Evolutionary conservation across 2,113 vertebrate species (phyloP).

Genomic region (Promerops cafer): DNA sequence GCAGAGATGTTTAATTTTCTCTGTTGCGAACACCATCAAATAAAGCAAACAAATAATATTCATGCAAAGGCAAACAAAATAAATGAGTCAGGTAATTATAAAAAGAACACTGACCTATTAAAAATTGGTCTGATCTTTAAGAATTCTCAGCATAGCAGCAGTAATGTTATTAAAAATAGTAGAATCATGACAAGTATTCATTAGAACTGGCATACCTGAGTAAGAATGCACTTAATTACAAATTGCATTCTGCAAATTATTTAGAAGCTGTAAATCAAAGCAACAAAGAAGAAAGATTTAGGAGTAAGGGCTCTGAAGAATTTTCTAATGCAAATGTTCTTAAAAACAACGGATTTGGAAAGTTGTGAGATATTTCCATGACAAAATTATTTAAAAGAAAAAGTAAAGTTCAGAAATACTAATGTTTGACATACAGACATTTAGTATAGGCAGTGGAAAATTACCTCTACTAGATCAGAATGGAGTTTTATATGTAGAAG

Average conservation of each 20-base stretch:
- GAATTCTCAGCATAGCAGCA: conserved; percentile 46
- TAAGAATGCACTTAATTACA: conserved; percentile 68
- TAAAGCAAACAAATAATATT: conserved; percentile 44
- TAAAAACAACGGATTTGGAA: neutral
- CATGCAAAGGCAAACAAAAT: conserved; percentile 53
- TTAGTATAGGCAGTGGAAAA: neutral
- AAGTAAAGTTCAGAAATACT: neutral
- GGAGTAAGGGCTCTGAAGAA: neutral
- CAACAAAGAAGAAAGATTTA: conserved; percentile 46
- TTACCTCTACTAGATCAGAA: neutral
- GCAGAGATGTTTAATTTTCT: conserved; percentile 10
- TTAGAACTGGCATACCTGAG: conserved; percentile 69
- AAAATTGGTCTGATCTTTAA: conserved; percentile 68
- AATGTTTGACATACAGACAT: neutral
- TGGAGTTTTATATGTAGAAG: neutral
- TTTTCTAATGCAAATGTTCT: conserved; percentile 14
- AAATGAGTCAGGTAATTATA: conserved; percentile 56
- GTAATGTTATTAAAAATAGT: conserved; percentile 66
- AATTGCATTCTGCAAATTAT: conserved; percentile 62
- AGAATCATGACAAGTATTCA: conserved; percentile 64
- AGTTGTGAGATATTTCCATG: neutral
- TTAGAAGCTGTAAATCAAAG: conserved; percentile 64
- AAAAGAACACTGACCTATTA: conserved; percentile 64
- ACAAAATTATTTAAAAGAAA: neutral
- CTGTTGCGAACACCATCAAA: neutral